Evolutionary conservation across 2,113 vertebrate species (phyloP), one percentile per base, ranked within the genome.

Genomic region (Microtus oregoni): DNA sequence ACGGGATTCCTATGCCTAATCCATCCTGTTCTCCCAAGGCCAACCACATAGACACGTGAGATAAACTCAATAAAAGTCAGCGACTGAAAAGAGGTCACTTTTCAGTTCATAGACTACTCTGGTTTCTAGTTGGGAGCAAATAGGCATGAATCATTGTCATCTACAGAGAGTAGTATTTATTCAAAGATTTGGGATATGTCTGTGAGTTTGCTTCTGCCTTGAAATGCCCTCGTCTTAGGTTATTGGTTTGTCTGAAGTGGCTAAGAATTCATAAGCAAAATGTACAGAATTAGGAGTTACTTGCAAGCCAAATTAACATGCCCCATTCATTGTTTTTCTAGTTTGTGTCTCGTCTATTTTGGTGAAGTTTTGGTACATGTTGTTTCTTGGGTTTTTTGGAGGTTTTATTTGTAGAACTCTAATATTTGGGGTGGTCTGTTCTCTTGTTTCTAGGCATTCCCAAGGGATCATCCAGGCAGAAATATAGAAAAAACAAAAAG

Each of bases 401-500:
- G 3, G 13, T 76, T 82, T 81, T 86, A 61, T 85, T 63, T 15
- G 44, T 75, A 61, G 61, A 95, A 61, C 8, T 78, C 86, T 73
- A 75, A 77, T 77, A 63, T 83, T 83, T 93, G 78, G 68, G 75
- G 82, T 93, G 73, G 92, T 92, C 83, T 89, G 65, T 94, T 82
- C 73, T 94, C 75, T 93, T 75, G 52, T 90, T 92, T 91, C 61
- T 55, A 38, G 92, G 68, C 50, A 85, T 72, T 88, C 95, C 94
- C 85, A 9, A 44, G 96, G 96, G 82, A 81, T 50, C 20, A 1
- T 44, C 52, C 26, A 67, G 61, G 0, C 38, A 90, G 50, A 97
- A 96, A 67, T 85, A 86, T 77, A 73, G 86, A 91, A 78, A 96
- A 96, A 96, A 96, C 85, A 96, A 90, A 89, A 52, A 79, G 77